Evolutionary conservation across 2,113 vertebrate genomes (phyloP), one percentile per base, ranked within the genome.

Genomic region (Tonatia bakeri): DNA sequence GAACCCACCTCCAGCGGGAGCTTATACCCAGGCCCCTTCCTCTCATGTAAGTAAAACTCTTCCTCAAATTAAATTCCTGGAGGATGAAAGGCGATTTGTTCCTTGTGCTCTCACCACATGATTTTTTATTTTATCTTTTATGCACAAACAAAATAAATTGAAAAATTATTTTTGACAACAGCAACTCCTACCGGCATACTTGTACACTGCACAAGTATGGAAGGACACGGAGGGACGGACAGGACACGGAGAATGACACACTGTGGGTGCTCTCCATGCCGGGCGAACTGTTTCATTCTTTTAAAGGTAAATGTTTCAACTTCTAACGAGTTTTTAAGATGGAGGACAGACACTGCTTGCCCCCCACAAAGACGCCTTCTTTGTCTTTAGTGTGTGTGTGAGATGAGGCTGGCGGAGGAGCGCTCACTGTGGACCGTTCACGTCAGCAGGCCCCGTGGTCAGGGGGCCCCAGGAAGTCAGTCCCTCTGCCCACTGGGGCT

Each of bases 81-180:
- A 91, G 64, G 20, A 93, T 56, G 73, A 97, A 95, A 90, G 36
- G 20, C 16, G 73, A 16, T 4, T 82, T 45, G 19, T 80, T 84
- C 61, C 28, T 22, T 94, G 65, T 45, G 70, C 1, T 61, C 67
- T 81, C 22, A 28, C 7, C n/a, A 85, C 10, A 36, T 16, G 31
- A 45, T 67, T 10, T 59, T 19, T 52, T 52, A 13, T 52, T 80
- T 69, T 43, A 43, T 43, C 9, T 65, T 86, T 75, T 67, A 31
- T 36, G 36, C 72, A 43, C 43, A 90, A 91, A 65, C 90, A 94
- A 97, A 97, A 85, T 43, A 94, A 95, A 93, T 82, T 92, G 50
- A 94, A 95, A 40, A 80, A 75, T 36, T 93, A 89, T 91, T 98
- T 98, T 96, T 97, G 26, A 95, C 11, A 84, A 85, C 22, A 77